These are phyloP conservation scores for Cliona cf. orientalis DNA, from an alignment of 37 sponge, comb jelly and placozoan genomes.

Conservation along the genomic window DNA sequence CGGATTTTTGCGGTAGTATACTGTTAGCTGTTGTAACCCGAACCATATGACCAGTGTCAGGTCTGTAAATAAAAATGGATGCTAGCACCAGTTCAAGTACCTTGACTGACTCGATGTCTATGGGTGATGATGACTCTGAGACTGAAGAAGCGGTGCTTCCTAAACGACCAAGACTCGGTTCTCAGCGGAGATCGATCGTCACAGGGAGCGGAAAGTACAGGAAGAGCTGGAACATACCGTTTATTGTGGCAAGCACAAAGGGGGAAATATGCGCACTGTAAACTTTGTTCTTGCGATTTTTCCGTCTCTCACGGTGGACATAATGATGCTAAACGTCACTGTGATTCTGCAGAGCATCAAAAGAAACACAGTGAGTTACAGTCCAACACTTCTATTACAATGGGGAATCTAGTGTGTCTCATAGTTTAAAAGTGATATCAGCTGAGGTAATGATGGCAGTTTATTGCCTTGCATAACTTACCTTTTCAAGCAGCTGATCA, in stretches of 20 bases:
- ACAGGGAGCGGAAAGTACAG: not conserved
- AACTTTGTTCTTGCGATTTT: not conserved
- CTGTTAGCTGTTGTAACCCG: not conserved
- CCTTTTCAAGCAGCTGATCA: slow-evolving; percentile 20
- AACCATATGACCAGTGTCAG: not conserved
- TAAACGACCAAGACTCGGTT: not conserved
- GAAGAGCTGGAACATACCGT: not conserved
- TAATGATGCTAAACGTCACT: slow-evolving; percentile 2
- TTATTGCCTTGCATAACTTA: slow-evolving; percentile 33
- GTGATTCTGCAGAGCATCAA: not conserved
- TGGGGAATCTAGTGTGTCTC: not conserved
- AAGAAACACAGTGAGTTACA: not conserved
- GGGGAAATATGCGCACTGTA: not conserved
- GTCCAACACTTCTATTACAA: not conserved
- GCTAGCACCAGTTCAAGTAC: not conserved
- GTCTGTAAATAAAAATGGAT: not conserved
- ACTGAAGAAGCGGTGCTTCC: not conserved
- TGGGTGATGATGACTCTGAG: not conserved
- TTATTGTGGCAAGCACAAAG: not conserved
- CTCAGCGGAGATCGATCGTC: not conserved
- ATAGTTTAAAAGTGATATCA: too few relatives aligned
- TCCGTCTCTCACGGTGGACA: not conserved
- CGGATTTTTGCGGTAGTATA: not conserved
- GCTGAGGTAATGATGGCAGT: slow-evolving; percentile 18
- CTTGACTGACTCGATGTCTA: not conserved